A percentile compares a stretch with the other conserved stretches of the same genome.
Conservation (phyloP, 2,888 invertebrate genomes). For the Lasioglossum oenotherae region DNA sequence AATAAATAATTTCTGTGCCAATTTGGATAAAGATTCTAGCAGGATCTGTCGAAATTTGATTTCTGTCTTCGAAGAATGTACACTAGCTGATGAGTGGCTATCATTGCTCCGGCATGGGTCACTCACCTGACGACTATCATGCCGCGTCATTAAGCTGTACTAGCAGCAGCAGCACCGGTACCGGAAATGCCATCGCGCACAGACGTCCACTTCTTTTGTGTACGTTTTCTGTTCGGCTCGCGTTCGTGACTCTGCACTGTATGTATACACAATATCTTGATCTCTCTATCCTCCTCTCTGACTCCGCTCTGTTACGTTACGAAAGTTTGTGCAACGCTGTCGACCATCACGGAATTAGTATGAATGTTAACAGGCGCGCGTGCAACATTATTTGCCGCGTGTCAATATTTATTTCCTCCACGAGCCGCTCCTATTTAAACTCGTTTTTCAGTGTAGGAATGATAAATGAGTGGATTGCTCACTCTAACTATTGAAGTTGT, state of each 20-base stretch:
- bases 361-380: background rate
- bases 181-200: constrained; percentile 69
- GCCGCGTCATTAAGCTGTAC: constrained; percentile 75
- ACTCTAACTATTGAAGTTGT: too few species aligned
- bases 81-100: constrained; percentile 64
- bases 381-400: background rate
- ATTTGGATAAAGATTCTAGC: too few species aligned
- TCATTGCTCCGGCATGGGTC: constrained; percentile 74
- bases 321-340: constrained; percentile 3
- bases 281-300: constrained; percentile 18
- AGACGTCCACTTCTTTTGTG: constrained; percentile 66
- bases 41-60: too few species aligned
- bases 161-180: constrained; percentile 48
- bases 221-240: constrained; percentile 8
- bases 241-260: constrained; percentile 50
- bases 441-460: background rate
- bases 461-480: background rate
- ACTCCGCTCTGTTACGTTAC: constrained; percentile 28
- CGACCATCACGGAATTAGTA: constrained; percentile 19
- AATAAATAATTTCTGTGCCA: too few species aligned
- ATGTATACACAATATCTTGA: constrained; percentile 40
- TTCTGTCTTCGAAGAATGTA: constrained; percentile 30
- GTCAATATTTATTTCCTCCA: background rate
- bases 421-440: background rate
- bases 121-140: constrained; percentile 77